phyloP scores from a whole-genome alignment of 2,113 vertebrate genomes.

The Mobula birostris region DNA sequence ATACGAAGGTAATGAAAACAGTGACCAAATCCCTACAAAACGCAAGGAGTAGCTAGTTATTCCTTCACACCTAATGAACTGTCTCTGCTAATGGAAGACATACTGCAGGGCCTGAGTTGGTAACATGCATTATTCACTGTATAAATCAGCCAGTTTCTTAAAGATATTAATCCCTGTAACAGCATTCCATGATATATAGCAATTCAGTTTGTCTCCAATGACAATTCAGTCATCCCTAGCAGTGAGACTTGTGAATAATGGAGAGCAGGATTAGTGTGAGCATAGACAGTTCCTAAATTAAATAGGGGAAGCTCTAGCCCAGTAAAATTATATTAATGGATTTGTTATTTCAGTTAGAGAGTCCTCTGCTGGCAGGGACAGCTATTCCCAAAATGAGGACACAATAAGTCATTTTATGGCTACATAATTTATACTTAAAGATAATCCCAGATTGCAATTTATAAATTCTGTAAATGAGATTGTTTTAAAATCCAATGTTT shows the following conservation, averaged over 20 bases:
- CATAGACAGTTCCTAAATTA: not conserved
- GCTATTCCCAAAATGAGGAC: not conserved
- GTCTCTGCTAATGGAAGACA: not conserved
- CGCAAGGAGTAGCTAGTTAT: not conserved
- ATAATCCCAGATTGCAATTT: not conserved
- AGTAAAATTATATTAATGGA: not conserved
- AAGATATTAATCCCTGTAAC: not conserved
- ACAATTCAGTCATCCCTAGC: not conserved
- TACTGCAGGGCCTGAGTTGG: not conserved
- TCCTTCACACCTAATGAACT: not conserved
- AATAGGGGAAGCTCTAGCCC: not conserved
- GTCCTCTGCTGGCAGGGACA: conserved; percentile 10
- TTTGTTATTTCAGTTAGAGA: conserved; percentile 10
- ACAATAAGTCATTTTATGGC: not conserved
- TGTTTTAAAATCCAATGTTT: no score
- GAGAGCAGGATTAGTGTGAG: not conserved
- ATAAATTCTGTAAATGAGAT: not conserved
- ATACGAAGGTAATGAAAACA: not conserved
- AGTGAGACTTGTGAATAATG: not conserved
- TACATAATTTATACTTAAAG: not conserved
- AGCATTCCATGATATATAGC: not conserved
- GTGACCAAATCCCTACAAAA: not conserved
- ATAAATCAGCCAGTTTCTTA: not conserved
- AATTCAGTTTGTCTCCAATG: not conserved
- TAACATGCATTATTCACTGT: not conserved